These are phyloP conservation scores for Xestoiulus laeticollis DNA, from an alignment of 2,888 invertebrate genomes.

Conservation along the genomic window DNA sequence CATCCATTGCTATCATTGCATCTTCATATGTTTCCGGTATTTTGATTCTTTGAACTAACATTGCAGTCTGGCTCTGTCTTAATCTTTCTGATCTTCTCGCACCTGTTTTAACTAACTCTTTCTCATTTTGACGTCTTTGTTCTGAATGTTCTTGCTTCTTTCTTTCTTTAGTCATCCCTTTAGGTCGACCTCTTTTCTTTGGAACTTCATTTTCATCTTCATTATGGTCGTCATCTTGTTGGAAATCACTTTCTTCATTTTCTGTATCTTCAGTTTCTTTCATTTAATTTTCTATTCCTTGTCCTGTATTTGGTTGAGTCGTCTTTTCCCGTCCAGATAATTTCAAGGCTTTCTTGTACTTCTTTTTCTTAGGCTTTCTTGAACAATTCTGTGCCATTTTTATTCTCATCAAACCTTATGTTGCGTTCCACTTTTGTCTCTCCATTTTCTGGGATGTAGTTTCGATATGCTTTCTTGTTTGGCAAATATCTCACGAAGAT, in stretches of 20 bases:
- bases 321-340: too few relatives aligned
- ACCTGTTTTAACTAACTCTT: neutral
- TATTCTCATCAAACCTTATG: too few relatives aligned
- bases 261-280: too few relatives aligned
- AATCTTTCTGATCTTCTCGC: neutral
- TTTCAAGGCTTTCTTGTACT: too few relatives aligned
- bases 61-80: neutral
- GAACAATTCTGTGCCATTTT: too few relatives aligned
- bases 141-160: neutral
- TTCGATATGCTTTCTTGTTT: neutral
- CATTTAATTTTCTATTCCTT: too few relatives aligned
- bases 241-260: too few relatives aligned
- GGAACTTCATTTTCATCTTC: neutral
- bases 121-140: neutral
- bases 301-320: too few relatives aligned
- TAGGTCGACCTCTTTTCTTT: neutral
- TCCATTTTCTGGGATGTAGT: neutral
- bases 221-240: neutral
- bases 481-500: neutral
- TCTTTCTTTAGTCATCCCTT: neutral
- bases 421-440: too few relatives aligned
- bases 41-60: neutral
- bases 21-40: neutral
- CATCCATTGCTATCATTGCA: neutral
- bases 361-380: too few relatives aligned